These are phyloP conservation scores for Coilia nasus DNA, from an alignment of 2,797 vertebrate genomes.

Conservation along the genomic window DNA sequence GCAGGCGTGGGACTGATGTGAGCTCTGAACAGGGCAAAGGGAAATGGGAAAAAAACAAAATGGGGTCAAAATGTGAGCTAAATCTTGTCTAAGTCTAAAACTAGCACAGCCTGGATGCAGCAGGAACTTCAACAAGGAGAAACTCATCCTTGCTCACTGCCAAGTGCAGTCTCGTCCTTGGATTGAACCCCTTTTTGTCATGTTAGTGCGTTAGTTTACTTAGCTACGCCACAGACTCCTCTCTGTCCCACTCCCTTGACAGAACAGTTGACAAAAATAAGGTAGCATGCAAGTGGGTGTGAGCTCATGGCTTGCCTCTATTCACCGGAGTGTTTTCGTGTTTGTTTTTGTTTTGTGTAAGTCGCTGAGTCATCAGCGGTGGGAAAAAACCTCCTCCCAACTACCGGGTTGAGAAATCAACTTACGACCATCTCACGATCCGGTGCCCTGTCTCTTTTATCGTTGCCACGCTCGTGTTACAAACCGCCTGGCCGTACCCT, in stretches of 20 bases:
- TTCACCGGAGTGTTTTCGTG: slow-evolving; percentile 48
- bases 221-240: slow-evolving; percentile 55
- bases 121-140: neutral
- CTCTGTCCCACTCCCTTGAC: slow-evolving; percentile 54
- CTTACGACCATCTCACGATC: slow-evolving; percentile 43
- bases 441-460: slow-evolving; percentile 36
- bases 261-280: slow-evolving; percentile 48
- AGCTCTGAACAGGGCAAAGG: neutral
- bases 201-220: slow-evolving; percentile 52
- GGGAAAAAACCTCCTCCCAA: slow-evolving; percentile 51
- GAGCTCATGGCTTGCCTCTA: slow-evolving; percentile 53
- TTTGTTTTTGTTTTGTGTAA: slow-evolving; percentile 55
- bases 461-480: slow-evolving; percentile 40
- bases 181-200: slow-evolving; percentile 37
- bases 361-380: slow-evolving; percentile 57
- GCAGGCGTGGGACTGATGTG: neutral
- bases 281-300: slow-evolving; percentile 53
- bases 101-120: neutral
- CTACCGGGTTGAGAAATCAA: slow-evolving; percentile 49
- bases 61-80: neutral
- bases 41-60: neutral
- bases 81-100: neutral
- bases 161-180: slow-evolving; percentile 27
- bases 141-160: slow-evolving; percentile 1
- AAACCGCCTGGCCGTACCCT: too few species aligned